A percentile compares a stretch with the other conserved stretches of the same genome.
Evolutionary conservation across 2,888 invertebrate genomes (phyloP).

Genomic region (Amphimallon solstitiale): DNA sequence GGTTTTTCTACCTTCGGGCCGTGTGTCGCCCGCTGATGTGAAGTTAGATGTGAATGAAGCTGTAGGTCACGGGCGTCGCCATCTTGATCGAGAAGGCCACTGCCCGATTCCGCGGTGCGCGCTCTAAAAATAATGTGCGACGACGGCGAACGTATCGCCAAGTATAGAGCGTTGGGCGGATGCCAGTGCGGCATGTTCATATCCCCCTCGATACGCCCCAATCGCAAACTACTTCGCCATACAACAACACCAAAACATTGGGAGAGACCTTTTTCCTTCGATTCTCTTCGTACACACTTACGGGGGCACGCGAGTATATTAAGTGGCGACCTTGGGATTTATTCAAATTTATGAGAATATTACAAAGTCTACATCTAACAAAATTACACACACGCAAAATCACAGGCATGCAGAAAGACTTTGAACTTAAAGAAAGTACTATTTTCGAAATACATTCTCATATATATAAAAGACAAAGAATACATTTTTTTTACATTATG

Average conservation of each 20-base stretch:
- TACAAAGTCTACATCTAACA: not conserved
- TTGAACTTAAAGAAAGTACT: no score
- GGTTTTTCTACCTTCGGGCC: no score
- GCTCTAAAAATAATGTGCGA: conserved; percentile 75
- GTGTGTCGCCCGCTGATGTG: no score
- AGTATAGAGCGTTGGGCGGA: conserved; percentile 86
- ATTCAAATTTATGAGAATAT: conserved; percentile 9
- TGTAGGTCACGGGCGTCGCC: conserved; percentile 67
- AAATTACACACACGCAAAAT: not conserved
- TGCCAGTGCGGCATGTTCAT: conserved; percentile 72
- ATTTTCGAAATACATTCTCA: no score
- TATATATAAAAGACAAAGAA: no score
- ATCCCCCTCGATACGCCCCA: conserved; percentile 44
- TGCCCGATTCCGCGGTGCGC: conserved; percentile 68
- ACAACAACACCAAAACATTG: conserved; percentile 42
- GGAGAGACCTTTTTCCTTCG: conserved; percentile 32
- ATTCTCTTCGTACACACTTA: not conserved
- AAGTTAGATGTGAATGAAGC: conserved; percentile 45
- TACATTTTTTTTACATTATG: no score
- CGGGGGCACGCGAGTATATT: not conserved
- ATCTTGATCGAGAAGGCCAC: conserved; percentile 65
- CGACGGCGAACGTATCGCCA: conserved; percentile 78
- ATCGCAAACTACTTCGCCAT: conserved; percentile 44
- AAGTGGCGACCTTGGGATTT: conserved; percentile 35
- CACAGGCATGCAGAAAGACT: no score